Evolutionary conservation across 2,888 invertebrate species (phyloP), one percentile per base, ranked within the genome.

Genomic region (Aspidapion aeneum): DNA sequence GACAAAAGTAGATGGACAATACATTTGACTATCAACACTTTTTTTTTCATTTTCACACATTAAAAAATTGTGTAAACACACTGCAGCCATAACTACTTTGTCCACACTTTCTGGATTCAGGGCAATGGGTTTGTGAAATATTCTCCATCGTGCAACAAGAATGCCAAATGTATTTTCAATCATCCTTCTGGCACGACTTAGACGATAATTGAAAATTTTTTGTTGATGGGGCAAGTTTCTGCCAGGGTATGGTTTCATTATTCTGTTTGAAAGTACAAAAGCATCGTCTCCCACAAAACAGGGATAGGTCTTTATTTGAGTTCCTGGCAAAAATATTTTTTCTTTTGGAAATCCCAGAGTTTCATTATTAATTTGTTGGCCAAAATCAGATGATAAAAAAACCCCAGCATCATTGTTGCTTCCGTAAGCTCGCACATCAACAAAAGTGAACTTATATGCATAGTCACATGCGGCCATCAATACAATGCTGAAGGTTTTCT

Each of bases 101-200:
- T 49, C 12, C 16, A 49, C 49, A 17, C 18, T 52, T 18, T 52
- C 54, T 52, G 54, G 54, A 18, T 17, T 3, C 16, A 52, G 18
- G 16, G 17, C 3, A 18, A 52, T 52, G 5, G n/a, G 17, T 18
- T 52, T 52, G 9, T 18, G 54, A 16, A 69, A 62, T 7, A 69
- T 60, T 54, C 67, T 62, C 62, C 63, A 67, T 51, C 66, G 60
- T 9, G 54, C 48, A 17, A 58, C 35, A 35, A 69, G 22, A 56
- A 70, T 63, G 18, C 69, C 70, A 62, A 70, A 70, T 16, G 67
- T 51, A 58, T 69, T 70, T 60, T 69, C 66, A n/a, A 66, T 66
- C 7, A n/a, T n/a, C 18, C 60, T 22, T 17, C 68, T 52, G 7
- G 69, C 66, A 21, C 68, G 49, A 16, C 63, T 66, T 18, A 70